Conservation (phyloP, 2,888 invertebrate species). For the Acheta domesticus region DNA sequence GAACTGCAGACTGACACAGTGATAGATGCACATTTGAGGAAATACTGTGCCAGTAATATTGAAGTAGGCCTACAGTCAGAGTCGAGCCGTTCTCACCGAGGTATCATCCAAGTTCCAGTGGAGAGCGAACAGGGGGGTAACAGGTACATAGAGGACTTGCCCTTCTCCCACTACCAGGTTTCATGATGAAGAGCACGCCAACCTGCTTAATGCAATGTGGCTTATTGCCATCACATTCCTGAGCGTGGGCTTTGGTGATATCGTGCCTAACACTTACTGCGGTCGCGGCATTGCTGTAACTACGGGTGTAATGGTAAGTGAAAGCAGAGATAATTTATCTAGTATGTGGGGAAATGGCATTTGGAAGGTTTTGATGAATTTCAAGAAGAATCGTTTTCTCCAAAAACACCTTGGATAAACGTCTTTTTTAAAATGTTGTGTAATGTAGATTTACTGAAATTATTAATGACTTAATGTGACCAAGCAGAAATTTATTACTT, state of each 20-base stretch:
- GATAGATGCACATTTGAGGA: too few relatives aligned
- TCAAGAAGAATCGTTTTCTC: too few relatives aligned
- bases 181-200: constrained; percentile 98
- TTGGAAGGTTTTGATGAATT: neutral
- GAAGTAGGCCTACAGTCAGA: too few relatives aligned
- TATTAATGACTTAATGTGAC: too few relatives aligned
- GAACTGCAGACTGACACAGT: too few relatives aligned
- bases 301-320: constrained; percentile 99
- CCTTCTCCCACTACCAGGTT: constrained; percentile 61
- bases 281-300: constrained; percentile 98
- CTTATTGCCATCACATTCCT: constrained; percentile 99
- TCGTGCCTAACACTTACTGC: constrained; percentile 99
- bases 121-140: constrained; percentile 1
- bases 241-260: constrained; percentile 99
- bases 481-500: too few relatives aligned
- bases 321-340: constrained; percentile 4
- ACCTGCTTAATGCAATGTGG: constrained; percentile 99
- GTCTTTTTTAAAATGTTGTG: too few relatives aligned
- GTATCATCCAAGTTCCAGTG: constrained; percentile 27
- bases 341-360: neutral
- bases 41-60: too few relatives aligned
- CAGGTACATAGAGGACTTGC: neutral
- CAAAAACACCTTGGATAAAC: too few relatives aligned
- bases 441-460: too few relatives aligned
- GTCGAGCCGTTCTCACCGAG: constrained; percentile 26